Base-by-base conservation (phyloP, 2,797 vertebrate genomes). In the Halcyon leucocephala region DNA sequence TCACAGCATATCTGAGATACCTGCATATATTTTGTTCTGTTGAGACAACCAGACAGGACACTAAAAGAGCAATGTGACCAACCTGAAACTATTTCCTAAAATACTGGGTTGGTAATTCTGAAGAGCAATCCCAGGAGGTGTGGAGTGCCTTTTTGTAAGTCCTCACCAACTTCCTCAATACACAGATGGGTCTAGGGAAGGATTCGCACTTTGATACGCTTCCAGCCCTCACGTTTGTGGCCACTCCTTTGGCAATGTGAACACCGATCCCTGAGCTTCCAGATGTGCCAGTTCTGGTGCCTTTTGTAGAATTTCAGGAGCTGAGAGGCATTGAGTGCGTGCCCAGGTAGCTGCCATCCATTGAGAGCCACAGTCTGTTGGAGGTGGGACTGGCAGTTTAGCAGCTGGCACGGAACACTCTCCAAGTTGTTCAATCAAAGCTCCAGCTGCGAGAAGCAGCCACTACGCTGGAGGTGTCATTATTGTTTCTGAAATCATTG, bases 171-270 rank as follows among this genome's bases (percentile, higher is more conserved):
- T 17, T 60, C 78, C 31, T 37, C 5, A 22, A 12, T 0, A 1
- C 2, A 0, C 37, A 48, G 12, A 28, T 12, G 69, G 37, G 54
- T 33, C 2, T 3, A 31, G 44, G 41, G 51, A 64, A 28, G 4
- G 4, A 26, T 33, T 8, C 0, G 0, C 1, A 4, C 29, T 51
- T 20, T 3, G 0, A 4, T 1, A 7, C 0, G 0, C 29, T 49
- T 33, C 0, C 2, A 7, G 62, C 62, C 37, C 49, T 67, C 5
- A 0, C 9, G 28, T 25, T 39, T 10, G 14, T n/a, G 31, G 31
- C 3, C 66, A 31, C 74, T 54, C 17, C 77, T 33, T 1, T 9
- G 55, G 72, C 49, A 49, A 29, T 0, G 9, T 10, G 26, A 70
- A n/a, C 51, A 29, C 14, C 2, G 1, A 12, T 11, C 58, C 0